These are phyloP conservation scores for Augochlora pura DNA, from an alignment of 1,140 invertebrate species.

Conservation along the genomic window DNA sequence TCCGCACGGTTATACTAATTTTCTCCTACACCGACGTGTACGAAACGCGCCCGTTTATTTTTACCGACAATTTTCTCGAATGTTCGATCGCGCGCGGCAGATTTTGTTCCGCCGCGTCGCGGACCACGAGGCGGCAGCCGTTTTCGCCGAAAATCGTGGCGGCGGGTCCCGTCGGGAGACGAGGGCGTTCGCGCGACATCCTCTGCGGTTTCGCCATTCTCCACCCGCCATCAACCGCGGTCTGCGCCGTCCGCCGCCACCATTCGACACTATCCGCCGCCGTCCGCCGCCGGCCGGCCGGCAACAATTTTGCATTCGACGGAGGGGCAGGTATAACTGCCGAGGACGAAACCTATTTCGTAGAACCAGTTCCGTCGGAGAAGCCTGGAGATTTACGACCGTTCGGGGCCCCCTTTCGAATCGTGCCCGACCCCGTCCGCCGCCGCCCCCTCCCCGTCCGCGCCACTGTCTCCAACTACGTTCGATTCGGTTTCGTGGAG, in stretches of 20 bases:
- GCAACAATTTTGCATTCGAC: conserved; percentile 53
- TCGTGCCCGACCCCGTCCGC: conserved; percentile 16
- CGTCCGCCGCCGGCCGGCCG: conserved; percentile 16
- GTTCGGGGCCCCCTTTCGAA: conserved; percentile 61
- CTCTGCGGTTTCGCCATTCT: no score
- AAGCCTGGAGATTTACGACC: conserved; percentile 73
- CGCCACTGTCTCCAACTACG: background rate
- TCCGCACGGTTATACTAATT: no score
- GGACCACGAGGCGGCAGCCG: no score
- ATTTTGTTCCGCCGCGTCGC: no score
- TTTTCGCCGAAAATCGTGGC: no score
- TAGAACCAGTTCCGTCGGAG: conserved; percentile 75
- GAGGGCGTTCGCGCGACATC: background rate
- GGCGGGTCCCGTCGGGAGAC: background rate
- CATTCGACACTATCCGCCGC: background rate
- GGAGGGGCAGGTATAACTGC: conserved; percentile 68
- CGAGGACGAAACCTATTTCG: conserved; percentile 73
- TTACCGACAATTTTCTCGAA: conserved; percentile 72
- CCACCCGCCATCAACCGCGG: no score
- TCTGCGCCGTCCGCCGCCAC: background rate
- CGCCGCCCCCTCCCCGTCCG: conserved; percentile 12
- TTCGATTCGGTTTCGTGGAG: conserved; percentile 28
- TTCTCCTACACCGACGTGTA: background rate
- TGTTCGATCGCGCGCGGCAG: conserved; percentile 53
- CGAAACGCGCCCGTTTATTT: background rate